These are phyloP conservation scores for Lasioglossum vierecki DNA, from an alignment of 2,888 invertebrate genomes.

Conservation along the genomic window DNA sequence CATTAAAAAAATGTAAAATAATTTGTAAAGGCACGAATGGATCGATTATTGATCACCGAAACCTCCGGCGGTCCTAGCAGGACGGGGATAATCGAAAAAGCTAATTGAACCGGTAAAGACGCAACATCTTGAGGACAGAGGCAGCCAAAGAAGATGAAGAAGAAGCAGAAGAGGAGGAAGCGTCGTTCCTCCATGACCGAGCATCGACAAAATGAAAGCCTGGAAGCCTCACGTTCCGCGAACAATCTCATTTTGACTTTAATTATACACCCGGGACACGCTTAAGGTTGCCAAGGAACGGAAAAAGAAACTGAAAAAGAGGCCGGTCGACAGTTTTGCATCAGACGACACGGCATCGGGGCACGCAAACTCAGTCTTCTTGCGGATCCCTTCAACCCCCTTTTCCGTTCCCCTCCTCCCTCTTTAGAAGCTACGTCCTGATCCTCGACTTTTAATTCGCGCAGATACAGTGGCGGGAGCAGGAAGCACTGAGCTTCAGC, in stretches of 20 bases:
- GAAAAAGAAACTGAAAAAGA: conserved; percentile 47
- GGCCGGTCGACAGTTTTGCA: conserved; percentile 70
- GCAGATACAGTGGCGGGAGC: conserved; percentile 39
- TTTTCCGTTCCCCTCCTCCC: conserved; percentile 23
- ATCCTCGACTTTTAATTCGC: conserved; percentile 42
- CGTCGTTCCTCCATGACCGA: conserved; percentile 23
- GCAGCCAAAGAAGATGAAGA: not conserved
- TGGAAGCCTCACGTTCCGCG: conserved; percentile 63
- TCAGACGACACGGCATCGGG: conserved; percentile 74
- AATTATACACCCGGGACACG: conserved; percentile 76
- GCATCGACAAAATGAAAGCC: conserved; percentile 25
- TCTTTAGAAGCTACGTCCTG: conserved; percentile 5
- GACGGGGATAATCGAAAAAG: not conserved
- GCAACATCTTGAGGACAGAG: not conserved
- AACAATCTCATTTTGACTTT: conserved; percentile 78
- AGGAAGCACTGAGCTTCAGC: conserved; percentile 68
- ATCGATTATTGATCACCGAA: not conserved
- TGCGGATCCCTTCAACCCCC: conserved; percentile 24
- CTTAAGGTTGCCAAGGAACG: conserved; percentile 70
- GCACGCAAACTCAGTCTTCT: conserved; percentile 74
- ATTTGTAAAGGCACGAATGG: not conserved
- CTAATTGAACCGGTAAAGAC: not conserved
- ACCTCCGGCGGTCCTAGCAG: not conserved
- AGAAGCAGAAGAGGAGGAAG: not conserved
- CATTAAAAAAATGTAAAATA: not conserved